A percentile compares a stretch with the other conserved stretches of the same genome.
Conservation (phyloP, 2,888 invertebrate genomes). For the Petrophora chlorosata region DNA sequence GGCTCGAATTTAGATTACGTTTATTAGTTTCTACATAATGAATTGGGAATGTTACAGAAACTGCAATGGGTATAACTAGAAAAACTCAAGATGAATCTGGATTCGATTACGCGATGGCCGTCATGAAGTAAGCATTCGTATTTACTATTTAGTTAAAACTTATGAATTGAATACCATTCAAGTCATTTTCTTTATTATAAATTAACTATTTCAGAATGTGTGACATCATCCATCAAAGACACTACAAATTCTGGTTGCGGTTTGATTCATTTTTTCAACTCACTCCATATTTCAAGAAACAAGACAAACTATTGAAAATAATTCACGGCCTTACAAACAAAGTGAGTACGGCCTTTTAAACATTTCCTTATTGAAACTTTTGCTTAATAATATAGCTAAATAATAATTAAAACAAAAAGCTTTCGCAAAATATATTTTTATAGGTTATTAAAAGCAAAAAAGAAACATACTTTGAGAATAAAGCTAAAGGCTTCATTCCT, state of each 20-base stretch:
- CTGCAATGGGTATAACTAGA: constrained; percentile 93
- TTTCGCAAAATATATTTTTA: constrained; percentile 12
- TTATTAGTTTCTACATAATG: too few relatives aligned
- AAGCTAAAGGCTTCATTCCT: constrained; percentile 72
- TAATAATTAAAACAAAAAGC: not conserved
- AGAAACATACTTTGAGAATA: constrained; percentile 80
- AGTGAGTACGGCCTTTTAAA: too few relatives aligned
- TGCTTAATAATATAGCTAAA: too few relatives aligned
- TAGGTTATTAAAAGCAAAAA: constrained; percentile 86
- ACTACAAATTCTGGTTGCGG: constrained; percentile 89
- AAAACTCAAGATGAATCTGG: constrained; percentile 88
- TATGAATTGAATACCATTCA: too few relatives aligned
- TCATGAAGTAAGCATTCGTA: constrained; percentile 86
- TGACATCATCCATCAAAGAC: constrained; percentile 91
- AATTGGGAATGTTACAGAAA: constrained; percentile 85
- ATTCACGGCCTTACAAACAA: constrained; percentile 91
- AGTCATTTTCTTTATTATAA: not conserved
- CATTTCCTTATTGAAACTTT: too few relatives aligned
- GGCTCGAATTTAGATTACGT: too few relatives aligned
- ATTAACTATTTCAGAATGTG: constrained; percentile 85
- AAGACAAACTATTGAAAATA: constrained; percentile 86
- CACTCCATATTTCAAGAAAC: constrained; percentile 87
- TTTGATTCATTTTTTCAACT: constrained; percentile 88
- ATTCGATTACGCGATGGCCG: constrained; percentile 92
- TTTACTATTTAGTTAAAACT: too few relatives aligned